Conservation (phyloP, 1,140 invertebrate species). For the Subanguina moxae region DNA sequence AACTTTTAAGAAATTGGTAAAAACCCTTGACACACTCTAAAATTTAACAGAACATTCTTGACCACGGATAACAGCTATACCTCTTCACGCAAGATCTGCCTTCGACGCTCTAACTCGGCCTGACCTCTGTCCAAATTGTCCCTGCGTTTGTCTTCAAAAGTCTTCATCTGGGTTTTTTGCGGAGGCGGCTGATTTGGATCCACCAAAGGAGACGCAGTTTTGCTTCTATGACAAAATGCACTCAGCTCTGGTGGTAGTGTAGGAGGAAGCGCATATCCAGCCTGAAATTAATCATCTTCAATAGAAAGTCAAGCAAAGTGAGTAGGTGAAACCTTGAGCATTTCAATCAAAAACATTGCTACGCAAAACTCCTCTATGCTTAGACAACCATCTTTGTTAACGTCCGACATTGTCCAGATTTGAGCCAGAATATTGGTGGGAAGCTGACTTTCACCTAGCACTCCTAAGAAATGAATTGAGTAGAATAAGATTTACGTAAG, state of each 20-base stretch:
- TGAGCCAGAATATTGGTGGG: constrained; percentile 82
- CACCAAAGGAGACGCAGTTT: constrained; percentile 40
- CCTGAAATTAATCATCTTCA: constrained; percentile 38
- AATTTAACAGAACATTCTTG: not conserved
- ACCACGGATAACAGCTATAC: constrained; percentile 9
- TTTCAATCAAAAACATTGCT: constrained; percentile 58
- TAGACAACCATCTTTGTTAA: constrained; percentile 58
- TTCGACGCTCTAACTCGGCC: constrained; percentile 84
- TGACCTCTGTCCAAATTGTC: constrained; percentile 97
- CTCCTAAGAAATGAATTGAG: constrained; percentile 65
- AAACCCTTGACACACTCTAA: not conserved
- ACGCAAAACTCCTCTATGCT: constrained; percentile 57
- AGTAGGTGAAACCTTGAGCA: constrained; percentile 55
- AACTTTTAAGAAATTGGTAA: not conserved
- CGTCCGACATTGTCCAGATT: constrained; percentile 73
- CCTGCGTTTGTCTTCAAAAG: constrained; percentile 91
- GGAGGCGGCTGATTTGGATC: constrained; percentile 46
- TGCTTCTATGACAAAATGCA: constrained; percentile 33
- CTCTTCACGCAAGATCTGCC: constrained; percentile 76
- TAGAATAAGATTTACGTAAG: no score
- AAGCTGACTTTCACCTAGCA: constrained; percentile 87
- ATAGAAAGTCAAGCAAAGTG: no score
- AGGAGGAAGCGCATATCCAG: constrained; percentile 48
- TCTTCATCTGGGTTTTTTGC: constrained; percentile 61
- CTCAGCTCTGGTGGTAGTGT: constrained; percentile 48